Evolutionary conservation across 1,140 invertebrate species (phyloP).

Genomic region (Lepidurus apus): DNA sequence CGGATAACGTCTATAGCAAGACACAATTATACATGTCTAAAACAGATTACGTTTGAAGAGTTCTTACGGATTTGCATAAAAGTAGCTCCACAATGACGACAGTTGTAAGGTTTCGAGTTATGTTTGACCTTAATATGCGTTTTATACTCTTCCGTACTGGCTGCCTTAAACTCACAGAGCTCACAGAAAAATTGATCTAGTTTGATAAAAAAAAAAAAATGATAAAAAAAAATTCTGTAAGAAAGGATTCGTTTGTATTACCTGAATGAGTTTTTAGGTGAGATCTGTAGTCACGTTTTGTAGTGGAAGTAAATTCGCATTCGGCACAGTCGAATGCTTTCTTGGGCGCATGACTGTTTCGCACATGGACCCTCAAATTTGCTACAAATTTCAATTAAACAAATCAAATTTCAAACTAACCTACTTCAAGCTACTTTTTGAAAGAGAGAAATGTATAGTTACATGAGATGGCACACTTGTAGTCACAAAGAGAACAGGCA

Average conservation of each 20-base stretch:
- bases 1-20: slow-evolving; percentile 16
- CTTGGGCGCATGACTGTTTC: not conserved
- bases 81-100: not conserved
- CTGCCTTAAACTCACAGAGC: slow-evolving; percentile 20
- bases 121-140: slow-evolving; percentile 18
- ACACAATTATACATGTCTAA: not conserved
- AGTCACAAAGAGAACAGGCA: slow-evolving; percentile 43
- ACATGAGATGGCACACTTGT: slow-evolving; percentile 42
- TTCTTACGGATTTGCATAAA: slow-evolving; percentile 30
- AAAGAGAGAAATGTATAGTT: not conserved
- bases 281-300: not conserved
- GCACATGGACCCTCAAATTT: not conserved
- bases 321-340: not conserved
- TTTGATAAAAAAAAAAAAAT: too few species aligned
- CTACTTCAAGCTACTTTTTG: slow-evolving; percentile 29
- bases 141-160: not conserved
- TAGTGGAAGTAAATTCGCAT: not conserved
- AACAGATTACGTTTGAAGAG: not conserved
- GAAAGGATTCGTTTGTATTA: not conserved
- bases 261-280: not conserved
- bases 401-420: not conserved
- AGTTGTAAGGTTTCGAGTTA: slow-evolving; percentile 23
- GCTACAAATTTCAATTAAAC: not conserved
- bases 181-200: slow-evolving; percentile 21
- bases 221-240: not conserved